These are phyloP conservation scores for Hyperopisus bebe DNA, from an alignment of 2,113 vertebrate species.

Conservation along the genomic window DNA sequence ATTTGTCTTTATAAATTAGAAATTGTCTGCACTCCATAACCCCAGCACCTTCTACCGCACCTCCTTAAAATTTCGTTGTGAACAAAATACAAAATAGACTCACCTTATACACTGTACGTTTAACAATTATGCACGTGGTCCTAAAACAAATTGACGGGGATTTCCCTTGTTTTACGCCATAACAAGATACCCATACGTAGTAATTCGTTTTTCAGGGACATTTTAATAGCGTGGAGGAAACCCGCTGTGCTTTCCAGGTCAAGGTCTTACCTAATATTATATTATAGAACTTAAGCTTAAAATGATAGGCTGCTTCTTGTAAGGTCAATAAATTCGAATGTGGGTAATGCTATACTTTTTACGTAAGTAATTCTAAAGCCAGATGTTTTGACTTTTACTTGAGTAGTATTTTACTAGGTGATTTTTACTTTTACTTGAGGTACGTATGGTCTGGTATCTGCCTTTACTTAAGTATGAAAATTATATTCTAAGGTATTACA, in stretches of 20 bases:
- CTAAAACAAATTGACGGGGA: neutral
- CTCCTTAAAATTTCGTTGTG: neutral
- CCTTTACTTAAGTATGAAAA: neutral
- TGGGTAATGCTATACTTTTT: neutral
- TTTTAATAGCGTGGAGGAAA: neutral
- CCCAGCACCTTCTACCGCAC: neutral
- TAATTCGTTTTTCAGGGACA: neutral
- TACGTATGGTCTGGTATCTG: neutral
- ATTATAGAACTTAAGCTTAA: neutral
- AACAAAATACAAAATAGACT: neutral
- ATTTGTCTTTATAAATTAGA: neutral
- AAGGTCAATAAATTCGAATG: neutral
- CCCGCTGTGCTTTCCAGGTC: neutral
- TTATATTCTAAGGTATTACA: neutral
- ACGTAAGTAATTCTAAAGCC: neutral
- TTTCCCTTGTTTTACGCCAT: neutral
- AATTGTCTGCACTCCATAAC: neutral
- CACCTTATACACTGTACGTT: neutral
- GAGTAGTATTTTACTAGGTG: neutral
- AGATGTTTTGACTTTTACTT: neutral
- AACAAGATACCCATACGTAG: neutral
- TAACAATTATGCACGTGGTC: slow-evolving; percentile 1
- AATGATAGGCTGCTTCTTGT: neutral
- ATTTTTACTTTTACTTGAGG: neutral
- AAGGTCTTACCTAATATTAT: neutral